Conservation (phyloP, 23 tunicate genomes). For the Styela clava region DNA sequence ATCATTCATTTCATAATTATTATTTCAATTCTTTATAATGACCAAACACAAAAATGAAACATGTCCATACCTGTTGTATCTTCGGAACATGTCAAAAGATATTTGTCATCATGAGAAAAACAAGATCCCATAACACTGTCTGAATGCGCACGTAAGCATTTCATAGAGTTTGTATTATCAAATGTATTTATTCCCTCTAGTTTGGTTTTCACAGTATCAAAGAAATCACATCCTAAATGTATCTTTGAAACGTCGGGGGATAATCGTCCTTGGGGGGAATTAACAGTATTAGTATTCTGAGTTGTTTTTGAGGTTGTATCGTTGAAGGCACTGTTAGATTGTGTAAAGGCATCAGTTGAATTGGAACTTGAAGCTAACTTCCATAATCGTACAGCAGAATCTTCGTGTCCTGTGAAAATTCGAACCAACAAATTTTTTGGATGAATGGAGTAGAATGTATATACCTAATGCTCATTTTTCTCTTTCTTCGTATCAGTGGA, state of each 20-base stretch:
- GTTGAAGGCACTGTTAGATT: neutral
- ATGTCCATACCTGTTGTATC: constrained; percentile 67
- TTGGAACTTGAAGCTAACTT: constrained; percentile 3
- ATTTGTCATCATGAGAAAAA: constrained; percentile 61
- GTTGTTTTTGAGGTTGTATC: neutral
- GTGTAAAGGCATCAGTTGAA: neutral
- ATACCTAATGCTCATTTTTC: neutral
- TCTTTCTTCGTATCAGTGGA: too few relatives aligned
- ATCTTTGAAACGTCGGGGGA: constrained; percentile 34
- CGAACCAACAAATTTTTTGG: constrained; percentile 22
- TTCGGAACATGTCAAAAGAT: constrained; percentile 60
- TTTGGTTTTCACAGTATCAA: neutral
- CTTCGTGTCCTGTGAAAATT: constrained; percentile 25
- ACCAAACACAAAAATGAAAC: too few relatives aligned
- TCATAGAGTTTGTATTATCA: neutral
- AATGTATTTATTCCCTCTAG: too few relatives aligned
- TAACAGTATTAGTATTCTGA: neutral
- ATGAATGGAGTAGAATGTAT: neutral
- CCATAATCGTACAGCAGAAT: constrained; percentile 42
- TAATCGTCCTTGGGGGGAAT: neutral
- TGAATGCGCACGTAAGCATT: constrained; percentile 46
- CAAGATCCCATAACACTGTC: constrained; percentile 57
- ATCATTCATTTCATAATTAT: too few relatives aligned
- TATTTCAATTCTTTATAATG: too few relatives aligned
- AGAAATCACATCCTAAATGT: constrained; percentile 40